A percentile compares a stretch with the other conserved stretches of the same genome.
Evolutionary conservation across 2,888 invertebrate species (phyloP).

Genomic region (Nemotelus pantherinus): DNA sequence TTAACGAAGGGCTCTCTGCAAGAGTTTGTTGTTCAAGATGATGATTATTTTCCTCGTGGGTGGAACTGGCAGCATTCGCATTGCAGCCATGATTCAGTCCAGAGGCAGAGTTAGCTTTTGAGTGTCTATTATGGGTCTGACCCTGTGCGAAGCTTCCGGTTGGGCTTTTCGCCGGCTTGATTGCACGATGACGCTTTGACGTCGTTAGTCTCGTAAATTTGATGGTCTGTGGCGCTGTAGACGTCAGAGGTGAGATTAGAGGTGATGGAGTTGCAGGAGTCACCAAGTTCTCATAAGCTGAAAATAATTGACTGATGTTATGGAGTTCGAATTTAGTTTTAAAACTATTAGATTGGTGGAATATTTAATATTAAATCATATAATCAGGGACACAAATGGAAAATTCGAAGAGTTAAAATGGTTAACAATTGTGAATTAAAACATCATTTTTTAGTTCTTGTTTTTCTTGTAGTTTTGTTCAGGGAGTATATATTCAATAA

Average conservation of each 20-base stretch:
- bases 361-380: not conserved
- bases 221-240: constrained; percentile 21
- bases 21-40: not conserved
- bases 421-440: no score
- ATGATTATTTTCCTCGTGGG: constrained; percentile 3
- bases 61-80: not conserved
- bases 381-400: no score
- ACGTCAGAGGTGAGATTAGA: constrained; percentile 9
- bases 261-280: constrained; percentile 54
- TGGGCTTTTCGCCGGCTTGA: constrained; percentile 4
- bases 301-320: constrained; percentile 41
- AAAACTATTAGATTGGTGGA: constrained; percentile 41
- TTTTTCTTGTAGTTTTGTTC: no score
- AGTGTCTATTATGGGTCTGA: constrained; percentile 51
- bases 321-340: no score
- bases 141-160: constrained; percentile 47
- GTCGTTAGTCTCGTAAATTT: constrained; percentile 9
- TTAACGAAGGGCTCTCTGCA: constrained; percentile 4
- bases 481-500: no score
- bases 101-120: constrained; percentile 51
- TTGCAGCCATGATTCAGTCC: constrained; percentile 39
- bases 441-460: no score
- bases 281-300: constrained; percentile 54
- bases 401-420: no score
- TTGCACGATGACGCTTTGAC: not conserved